Base-by-base conservation (phyloP, 2,113 vertebrate species). In the Dascyllus trimaculatus region DNA sequence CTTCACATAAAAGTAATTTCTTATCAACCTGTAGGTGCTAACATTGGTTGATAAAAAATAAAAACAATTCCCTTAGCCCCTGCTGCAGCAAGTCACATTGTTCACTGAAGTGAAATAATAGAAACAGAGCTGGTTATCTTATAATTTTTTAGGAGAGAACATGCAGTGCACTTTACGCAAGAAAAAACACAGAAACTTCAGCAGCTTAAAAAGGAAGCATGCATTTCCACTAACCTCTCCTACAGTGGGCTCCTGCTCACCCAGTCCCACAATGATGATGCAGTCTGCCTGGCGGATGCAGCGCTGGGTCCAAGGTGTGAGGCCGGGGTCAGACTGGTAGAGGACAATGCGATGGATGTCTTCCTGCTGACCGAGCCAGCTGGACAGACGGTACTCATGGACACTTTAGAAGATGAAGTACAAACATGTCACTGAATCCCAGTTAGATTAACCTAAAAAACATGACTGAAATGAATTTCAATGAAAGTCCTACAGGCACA, bases 321-420 rank as follows among this genome's bases (percentile, higher is more conserved):
- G 95, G 4, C 88, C 88, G 80, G 94, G 76, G 88, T 99, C 97
- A 0, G 97, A 96, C 94, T 99, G 98, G 92, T 99, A 99, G 1
- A 99, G 95, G 52, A 99, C 97, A 0, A 99, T 97, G 2, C 97
- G 95, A 88, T 99, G 98, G 72, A 97, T 96, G 70, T 99, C 98
- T 71, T 99, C 98, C 93, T 99, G 98, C 86, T 99, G 98, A 0
- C 97, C 98, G 63, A 98, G 92, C 98, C 98, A 99, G 84, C 97
- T 98, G 43, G 95, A 98, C 21, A 99, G 94, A 0, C 97, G 95
- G 83, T 99, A 98, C 85, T 98, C 97, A 0, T 99, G 98, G 80
- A 96, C 89, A 22, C 98, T 98, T 84, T 2, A 43, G 60, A 51
- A 52, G 10, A 56, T 5, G 10, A 59, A 1, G 21, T 2, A 46